These are phyloP conservation scores for Pyrocephalus nanus DNA, from an alignment of 2,797 vertebrate genomes.

Conservation along the genomic window DNA sequence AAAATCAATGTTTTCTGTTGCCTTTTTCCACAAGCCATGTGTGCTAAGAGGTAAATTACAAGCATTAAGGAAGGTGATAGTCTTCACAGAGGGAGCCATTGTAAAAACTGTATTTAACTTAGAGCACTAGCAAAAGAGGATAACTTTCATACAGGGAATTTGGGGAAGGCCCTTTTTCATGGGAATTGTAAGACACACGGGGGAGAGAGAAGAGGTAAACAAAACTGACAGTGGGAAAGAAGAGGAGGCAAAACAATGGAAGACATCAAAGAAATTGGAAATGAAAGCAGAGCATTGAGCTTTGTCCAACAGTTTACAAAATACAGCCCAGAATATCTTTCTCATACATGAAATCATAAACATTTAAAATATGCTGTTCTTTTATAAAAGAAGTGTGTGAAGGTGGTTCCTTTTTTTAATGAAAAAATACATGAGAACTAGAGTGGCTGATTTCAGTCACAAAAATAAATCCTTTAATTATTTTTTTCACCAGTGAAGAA, in stretches of 20 bases:
- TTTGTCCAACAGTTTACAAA: neutral
- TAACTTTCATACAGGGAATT: neutral
- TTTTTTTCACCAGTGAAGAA: neutral
- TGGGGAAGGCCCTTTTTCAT: neutral
- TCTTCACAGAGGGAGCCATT: neutral
- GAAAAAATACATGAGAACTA: neutral
- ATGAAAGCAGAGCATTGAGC: neutral
- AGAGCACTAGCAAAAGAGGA: neutral
- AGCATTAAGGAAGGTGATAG: neutral
- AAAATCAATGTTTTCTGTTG: neutral
- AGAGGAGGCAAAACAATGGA: neutral
- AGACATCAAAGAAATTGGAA: neutral
- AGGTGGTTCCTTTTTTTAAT: neutral
- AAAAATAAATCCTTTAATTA: neutral
- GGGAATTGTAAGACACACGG: neutral
- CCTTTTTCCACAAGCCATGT: rapidly evolving
- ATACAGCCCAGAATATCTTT: neutral
- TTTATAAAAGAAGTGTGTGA: neutral
- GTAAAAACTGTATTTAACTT: neutral
- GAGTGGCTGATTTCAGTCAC: neutral
- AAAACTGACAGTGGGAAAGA: neutral
- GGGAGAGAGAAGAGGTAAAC: neutral
- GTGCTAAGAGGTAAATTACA: neutral
- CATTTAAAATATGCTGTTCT: neutral
- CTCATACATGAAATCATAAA: neutral